Base-by-base conservation (phyloP, 2,888 invertebrate species). In the Tiliacea aurago region DNA sequence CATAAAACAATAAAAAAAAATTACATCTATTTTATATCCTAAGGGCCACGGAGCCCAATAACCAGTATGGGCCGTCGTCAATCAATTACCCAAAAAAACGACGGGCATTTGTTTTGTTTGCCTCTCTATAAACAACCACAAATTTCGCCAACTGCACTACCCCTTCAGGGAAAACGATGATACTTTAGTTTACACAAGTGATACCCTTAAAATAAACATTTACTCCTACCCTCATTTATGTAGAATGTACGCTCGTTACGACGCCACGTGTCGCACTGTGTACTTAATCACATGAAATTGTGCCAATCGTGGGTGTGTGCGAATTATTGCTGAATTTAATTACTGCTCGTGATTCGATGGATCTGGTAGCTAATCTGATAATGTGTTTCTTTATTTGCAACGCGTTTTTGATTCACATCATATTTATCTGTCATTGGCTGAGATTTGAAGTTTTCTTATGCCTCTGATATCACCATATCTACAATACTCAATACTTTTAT, bases 141-240 rank as follows among this genome's bases (percentile, higher is more conserved):
- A 78, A 64, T 81, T 64, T 59, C 67, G 53, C 78, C 43, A 69
- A 72, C 56, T 73, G 64, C n/a, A 1, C 49, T 41, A 68, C 37
- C 83, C 68, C 63, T 81, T 70, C 43, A 75, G 79, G 68, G 76
- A 75, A n/a, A 53, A 69, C 58, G 58, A 61, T 69, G 81, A 81
- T 81, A 81, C 83, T 75, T 69, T 81, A 78, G 83, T 83, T 83
- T 81, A 69, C 83, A 79, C 70, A 79, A 75, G 62, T 70, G 78
- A 83, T 79, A 78, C 80, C 82, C 83, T 62, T 62, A 83, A 64
- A 83, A 53, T 72, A 81, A 81, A 81, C 79, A 82, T 68, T 70
- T 47, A 49, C 58, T 56, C 10, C 41, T 83, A 83, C 79, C 83
- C 81, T 75, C 55, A 69, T 65, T 66, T 58, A 56, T 62, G 28